Base-by-base conservation (phyloP, 2,113 vertebrate genomes). In the Gymnogyps californianus region DNA sequence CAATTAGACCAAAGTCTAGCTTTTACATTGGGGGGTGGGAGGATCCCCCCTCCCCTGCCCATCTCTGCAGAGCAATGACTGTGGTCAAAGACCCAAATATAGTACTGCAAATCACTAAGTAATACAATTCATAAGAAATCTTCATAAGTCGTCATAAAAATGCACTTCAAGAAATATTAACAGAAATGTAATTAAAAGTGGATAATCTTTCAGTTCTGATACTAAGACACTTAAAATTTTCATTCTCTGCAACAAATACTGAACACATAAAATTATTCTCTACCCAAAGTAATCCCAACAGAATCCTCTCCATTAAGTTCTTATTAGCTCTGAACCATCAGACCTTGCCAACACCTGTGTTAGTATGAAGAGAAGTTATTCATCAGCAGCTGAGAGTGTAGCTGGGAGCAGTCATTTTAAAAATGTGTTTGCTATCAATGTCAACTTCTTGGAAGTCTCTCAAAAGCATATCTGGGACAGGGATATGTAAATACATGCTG, bases 401-500 rank as follows among this genome's bases (percentile, higher is more conserved):
- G 67, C 29, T 18, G n/a, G 74, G 46, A 85, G 21, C 4, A 75
- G 65, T 31, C 16, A 75, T 71, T 90, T 92, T 62, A 10, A 71
- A 95, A 46, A 85, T 7, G 34, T n/a, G 32, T 76, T 83, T 92
- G 32, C 17, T 36, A 67, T 58, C 16, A 74, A 31, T 9, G 26
- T 32, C 61, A 95, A 5, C 52, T 76, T 70, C 44, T 47, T 80
- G 4, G 16, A 72, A 72, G 36, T 54, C 11, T 46, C 55, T 58
- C 2, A 5, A 71, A 93, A 90, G 42, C 15, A 1, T 21, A 42
- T 47, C 25, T 64, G 38, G 26, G 57, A 51, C 38, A 76, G 4
- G 11, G 2, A 71, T 79, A 88, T 0, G 2, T 46, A n/a, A 78
- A 57, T 13, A 67, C 22, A 65, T 0, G 1, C 17, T 66, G 13